phyloP scores from a whole-genome alignment of 2,797 vertebrate genomes.

The Hydrophis major region DNA sequence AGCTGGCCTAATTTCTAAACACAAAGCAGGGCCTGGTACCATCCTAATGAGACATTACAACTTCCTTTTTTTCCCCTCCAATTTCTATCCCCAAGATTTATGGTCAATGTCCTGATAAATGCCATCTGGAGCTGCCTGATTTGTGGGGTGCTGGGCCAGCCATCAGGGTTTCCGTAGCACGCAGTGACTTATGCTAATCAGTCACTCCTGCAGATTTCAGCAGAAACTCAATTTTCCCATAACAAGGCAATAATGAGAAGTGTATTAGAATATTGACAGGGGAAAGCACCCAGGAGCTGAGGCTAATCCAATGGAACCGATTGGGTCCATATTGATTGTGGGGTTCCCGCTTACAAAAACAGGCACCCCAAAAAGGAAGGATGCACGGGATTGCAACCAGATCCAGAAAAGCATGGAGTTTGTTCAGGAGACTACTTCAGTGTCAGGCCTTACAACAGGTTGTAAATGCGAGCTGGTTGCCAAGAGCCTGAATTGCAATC shows the following conservation, averaged over 20 bases:
- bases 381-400: neutral
- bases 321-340: constrained; percentile 17
- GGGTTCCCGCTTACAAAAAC: neutral
- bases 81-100: constrained; percentile 31
- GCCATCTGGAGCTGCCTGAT: neutral
- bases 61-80: constrained; percentile 16
- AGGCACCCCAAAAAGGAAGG: neutral
- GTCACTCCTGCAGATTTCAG: constrained; percentile 33
- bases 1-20: constrained; percentile 2
- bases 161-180: neutral
- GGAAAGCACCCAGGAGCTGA: neutral
- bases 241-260: constrained; percentile 47
- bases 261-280: constrained; percentile 57
- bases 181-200: constrained; percentile 16
- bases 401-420: neutral
- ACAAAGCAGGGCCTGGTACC: neutral
- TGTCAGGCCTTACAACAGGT: neutral
- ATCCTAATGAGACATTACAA: neutral
- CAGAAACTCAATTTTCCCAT: constrained; percentile 59
- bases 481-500: no score
- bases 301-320: constrained; percentile 31
- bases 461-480: no score
- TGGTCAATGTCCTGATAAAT: constrained; percentile 34
- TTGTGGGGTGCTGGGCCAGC: constrained; percentile 12
- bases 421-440: neutral